Evolutionary conservation across 2,113 vertebrate species (phyloP), one percentile per base, ranked within the genome.

Genomic region (Oostethus manadensis): DNA sequence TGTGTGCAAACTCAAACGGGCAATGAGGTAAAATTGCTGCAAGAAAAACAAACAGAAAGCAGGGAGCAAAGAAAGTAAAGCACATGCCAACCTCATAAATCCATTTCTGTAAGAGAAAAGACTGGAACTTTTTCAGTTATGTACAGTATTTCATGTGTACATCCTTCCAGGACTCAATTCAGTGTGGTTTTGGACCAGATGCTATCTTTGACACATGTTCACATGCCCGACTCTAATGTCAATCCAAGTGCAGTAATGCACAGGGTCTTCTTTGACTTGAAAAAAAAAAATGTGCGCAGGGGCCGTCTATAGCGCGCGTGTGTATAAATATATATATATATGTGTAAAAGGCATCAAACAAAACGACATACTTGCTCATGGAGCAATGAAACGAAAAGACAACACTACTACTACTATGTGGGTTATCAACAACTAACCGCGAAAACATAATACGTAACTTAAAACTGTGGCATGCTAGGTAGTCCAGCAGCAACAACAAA

Each of bases 71-170:
- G 54, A 79, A 66, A 54, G 35, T 17, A 48, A 78, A 73, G 75
- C 58, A 51, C 45, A 33, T 33, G 57, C 69, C 66, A 58, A 85
- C 70, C 68, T 83, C 71, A 54, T 49, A 54, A 66, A 77, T 88
- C 79, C 70, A 59, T 75, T 66, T 60, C 58, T 0, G 16, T 61
- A 86, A 87, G 89, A 89, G 75, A 80, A 73, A 79, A 80, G 79
- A 76, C 79, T 53, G 69, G 89, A 86, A 77, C 77, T 88, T 83
- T 89, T 89, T 86, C 79, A 84, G 79, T 88, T 88, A 87, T 59
- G 60, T n/a, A n/a, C n/a, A n/a, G n/a, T 86, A 80, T 89, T 88
- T 86, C 86, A 83, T 84, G 79, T 79, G 74, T 78, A 73, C 53
- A 9, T 55, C 59, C 51, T 68, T 87, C 86, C 87, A 90, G 82